Base-by-base conservation (phyloP, 2,888 invertebrate genomes). In the Polydrusus pterygomalis region DNA sequence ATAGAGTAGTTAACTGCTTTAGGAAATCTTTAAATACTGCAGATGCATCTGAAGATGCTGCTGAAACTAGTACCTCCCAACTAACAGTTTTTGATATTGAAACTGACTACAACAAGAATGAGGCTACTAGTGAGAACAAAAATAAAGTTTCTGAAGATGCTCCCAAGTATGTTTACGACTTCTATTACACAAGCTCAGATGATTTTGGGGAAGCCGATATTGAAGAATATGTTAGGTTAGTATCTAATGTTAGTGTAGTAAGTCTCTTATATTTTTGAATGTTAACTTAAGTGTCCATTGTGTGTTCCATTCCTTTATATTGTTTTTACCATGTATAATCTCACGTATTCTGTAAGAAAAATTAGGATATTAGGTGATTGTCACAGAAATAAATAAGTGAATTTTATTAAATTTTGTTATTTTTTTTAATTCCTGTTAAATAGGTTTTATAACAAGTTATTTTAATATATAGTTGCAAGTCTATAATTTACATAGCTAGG, bases 1-100 rank as follows among this genome's bases (percentile, higher is more conserved):
- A 90, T 78, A 91, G 90, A 87, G 89, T 92, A 13, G 89, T 92
- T 0, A 92, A 91, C 82, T 90, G 88, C 77, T 88, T 89, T 75
- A 89, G 92, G 43, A 80, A 86, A 18, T 83, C 80, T 10, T 51
- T 87, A 45, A 75, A 79, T 47, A 60, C 47, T 49, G 70, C 77
- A 65, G 70, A 78, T 47, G 78, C 80, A 6, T 75, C 79, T 1
- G 79, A 80, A 18, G 78, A 82, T 40, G 80, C 82, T 11, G 77
- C 81, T 1, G 81, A 82, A 3, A 65, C 78, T 43, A 79, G 75
- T 54, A 84, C 85, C 11, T 82, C 83, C 17, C 78, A 84, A 70
- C 76, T 80, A 56, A 91, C 91, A 3, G 89, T 92, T 68, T 89
- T 92, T 65, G 92, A 92, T 83, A 88, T 92, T 30, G 91, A 92